Percentiles rank a stretch among this genome's conserved stretches.
Evolutionary conservation across 2,888 invertebrate species (phyloP).

Genomic region (Ophion costatus): DNA sequence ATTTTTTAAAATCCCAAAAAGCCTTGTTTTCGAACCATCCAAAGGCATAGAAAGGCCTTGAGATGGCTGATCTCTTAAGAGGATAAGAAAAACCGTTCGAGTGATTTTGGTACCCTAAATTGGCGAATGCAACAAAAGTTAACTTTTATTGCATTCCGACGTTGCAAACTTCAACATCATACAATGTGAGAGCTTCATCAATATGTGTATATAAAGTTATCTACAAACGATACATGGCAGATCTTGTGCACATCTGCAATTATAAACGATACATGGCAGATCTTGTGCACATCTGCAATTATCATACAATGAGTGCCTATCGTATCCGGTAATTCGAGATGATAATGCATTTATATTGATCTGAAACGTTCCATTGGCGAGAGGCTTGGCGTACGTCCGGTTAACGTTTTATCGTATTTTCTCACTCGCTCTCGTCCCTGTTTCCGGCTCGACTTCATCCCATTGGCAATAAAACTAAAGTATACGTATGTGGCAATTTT

Average conservation of each 20-base stretch:
- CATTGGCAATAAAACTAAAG: conserved; percentile 35
- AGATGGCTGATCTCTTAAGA: too few relatives aligned
- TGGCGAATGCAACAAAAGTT: too few relatives aligned
- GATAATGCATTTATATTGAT: conserved; percentile 70
- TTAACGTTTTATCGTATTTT: conserved; percentile 58
- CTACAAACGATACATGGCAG: conserved; percentile 1
- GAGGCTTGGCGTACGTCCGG: conserved; percentile 67
- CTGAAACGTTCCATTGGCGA: conserved; percentile 71
- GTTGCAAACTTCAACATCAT: too few relatives aligned
- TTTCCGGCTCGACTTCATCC: conserved; percentile 52
- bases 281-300: conserved; percentile 37
- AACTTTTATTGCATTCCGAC: too few relatives aligned
- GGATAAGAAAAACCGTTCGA: too few relatives aligned
- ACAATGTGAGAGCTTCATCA: too few relatives aligned
- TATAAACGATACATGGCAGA: conserved; percentile 25
- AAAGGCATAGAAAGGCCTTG: too few relatives aligned
- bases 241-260: conserved; percentile 37
- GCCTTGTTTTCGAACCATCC: too few relatives aligned
- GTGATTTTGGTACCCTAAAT: too few relatives aligned
- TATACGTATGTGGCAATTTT: conserved; percentile 10
- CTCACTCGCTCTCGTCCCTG: conserved; percentile 42
- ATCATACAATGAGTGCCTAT: conserved; percentile 50
- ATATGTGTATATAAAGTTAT: too few relatives aligned
- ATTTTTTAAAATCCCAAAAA: too few relatives aligned
- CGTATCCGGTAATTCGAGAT: conserved; percentile 63